These are phyloP conservation scores for Hippocampus guttulatus DNA, from an alignment of 2,113 vertebrate species.

Conservation along the genomic window DNA sequence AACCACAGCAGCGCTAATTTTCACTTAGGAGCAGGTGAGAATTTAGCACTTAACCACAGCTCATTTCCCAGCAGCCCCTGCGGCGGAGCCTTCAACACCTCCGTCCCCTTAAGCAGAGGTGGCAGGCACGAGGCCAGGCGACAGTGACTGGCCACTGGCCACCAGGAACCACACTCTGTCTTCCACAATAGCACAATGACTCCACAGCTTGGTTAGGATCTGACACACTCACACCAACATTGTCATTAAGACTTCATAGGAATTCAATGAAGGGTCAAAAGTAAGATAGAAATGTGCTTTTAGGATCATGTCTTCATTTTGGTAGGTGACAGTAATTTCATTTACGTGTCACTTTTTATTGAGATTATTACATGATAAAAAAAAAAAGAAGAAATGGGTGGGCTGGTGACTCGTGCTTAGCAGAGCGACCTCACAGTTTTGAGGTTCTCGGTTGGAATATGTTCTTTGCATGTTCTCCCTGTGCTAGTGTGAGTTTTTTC, in stretches of 20 bases:
- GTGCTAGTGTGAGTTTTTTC: background rate
- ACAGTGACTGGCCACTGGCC: conserved; percentile 66
- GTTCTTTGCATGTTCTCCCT: too few relatives aligned
- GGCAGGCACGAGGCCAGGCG: conserved; percentile 54
- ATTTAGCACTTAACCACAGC: conserved; percentile 66
- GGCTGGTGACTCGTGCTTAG: background rate
- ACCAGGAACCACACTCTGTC: conserved; percentile 60
- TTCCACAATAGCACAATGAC: conserved; percentile 3
- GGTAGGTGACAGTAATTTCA: background rate
- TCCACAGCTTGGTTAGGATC: background rate
- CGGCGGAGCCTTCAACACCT: conserved; percentile 66
- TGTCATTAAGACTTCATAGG: background rate
- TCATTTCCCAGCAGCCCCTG: conserved; percentile 56
- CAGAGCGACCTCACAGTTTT: background rate
- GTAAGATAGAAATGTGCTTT: background rate
- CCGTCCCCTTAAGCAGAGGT: conserved; percentile 27
- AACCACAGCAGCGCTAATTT: conserved; percentile 59
- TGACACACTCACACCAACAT: background rate
- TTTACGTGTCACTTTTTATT: background rate
- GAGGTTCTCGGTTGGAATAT: too few relatives aligned
- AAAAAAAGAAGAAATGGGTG: too few relatives aligned
- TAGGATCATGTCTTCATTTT: background rate
- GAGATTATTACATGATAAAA: too few relatives aligned
- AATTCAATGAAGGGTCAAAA: too few relatives aligned
- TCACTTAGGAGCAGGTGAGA: conserved; percentile 72